These are phyloP conservation scores for Botia kubotai DNA, from an alignment of 2,797 vertebrate species.

Conservation along the genomic window DNA sequence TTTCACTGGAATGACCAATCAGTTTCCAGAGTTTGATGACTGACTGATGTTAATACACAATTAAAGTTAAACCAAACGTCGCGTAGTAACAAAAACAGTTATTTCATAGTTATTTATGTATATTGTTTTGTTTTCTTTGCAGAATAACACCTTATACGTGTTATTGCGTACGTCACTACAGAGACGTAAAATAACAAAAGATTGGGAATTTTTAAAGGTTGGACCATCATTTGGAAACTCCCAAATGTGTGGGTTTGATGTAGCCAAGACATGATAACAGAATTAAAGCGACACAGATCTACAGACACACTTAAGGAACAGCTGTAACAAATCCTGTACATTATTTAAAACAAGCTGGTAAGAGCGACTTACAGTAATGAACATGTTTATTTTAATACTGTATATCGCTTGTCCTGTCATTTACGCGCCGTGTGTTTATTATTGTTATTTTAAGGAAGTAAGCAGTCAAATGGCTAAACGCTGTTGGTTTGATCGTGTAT, in stretches of 20 bases:
- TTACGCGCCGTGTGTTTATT: not conserved
- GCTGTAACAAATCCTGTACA: not conserved
- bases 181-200: not conserved
- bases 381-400: not conserved
- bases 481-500: not conserved
- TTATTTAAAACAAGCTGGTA: not conserved
- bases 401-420: not conserved
- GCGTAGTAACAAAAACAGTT: no score
- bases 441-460: not conserved
- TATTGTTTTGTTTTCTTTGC: no score
- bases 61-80: not conserved
- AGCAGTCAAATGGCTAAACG: no score
- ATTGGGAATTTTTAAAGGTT: not conserved
- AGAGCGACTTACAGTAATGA: not conserved
- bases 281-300: not conserved
- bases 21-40: not conserved
- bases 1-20: slow-evolving; percentile 4
- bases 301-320: not conserved
- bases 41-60: not conserved
- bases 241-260: not conserved
- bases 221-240: slow-evolving; percentile 5
- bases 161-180: no score
- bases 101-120: no score
- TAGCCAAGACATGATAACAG: not conserved
- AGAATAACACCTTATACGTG: no score